Evolutionary conservation across 2,888 invertebrate species (phyloP), one percentile per base, ranked within the genome.

Genomic region (Sicus ferrugineus): DNA sequence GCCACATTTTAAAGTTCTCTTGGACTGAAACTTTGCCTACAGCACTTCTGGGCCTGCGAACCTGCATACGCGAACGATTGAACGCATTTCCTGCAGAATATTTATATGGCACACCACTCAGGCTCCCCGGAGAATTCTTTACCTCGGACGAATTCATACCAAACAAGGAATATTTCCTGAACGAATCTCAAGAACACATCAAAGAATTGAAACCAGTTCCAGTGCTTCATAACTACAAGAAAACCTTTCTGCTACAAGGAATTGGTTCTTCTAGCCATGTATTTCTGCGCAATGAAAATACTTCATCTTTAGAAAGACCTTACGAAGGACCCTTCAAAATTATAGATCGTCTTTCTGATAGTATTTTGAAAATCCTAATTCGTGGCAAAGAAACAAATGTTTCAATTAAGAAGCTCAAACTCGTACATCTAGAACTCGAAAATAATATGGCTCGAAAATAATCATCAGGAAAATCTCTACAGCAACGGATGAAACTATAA

Each of bases 101-200:
- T n/a, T n/a, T n/a, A n/a, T n/a, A n/a, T n/a, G n/a, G n/a, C n/a
- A n/a, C n/a, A n/a, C n/a, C 34, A 31, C 16, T 58, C 21, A 30
- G 59, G 16, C n/a, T 70, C n/a, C 68, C 68, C 48, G 71, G 71
- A 61, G 68, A 70, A 66, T 70, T 68, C n/a, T 73, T 69, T 7
- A 67, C 59, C 48, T 48, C 2, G 48, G 23, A 68, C 6, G 23
- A 70, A 9, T 54, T 19, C 5, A n/a, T 11, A 11, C 28, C 63
- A 11, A 31, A 71, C 61, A 54, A 31, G 23, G 65, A 70, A 46
- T 30, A 52, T 4, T 71, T 70, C 34, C 19, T 65, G 14, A 66
- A 73, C 31, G 63, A 68, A 19, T 67, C 58, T 34, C 19, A 63
- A 34, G 52, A 68, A n/a, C 9, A 19, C 50, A 63, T 71, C 65